A percentile compares a stretch with the other conserved stretches of the same genome.
phyloP scores from a whole-genome alignment of 1,140 invertebrate genomes.

The Brachystomella parvula region DNA sequence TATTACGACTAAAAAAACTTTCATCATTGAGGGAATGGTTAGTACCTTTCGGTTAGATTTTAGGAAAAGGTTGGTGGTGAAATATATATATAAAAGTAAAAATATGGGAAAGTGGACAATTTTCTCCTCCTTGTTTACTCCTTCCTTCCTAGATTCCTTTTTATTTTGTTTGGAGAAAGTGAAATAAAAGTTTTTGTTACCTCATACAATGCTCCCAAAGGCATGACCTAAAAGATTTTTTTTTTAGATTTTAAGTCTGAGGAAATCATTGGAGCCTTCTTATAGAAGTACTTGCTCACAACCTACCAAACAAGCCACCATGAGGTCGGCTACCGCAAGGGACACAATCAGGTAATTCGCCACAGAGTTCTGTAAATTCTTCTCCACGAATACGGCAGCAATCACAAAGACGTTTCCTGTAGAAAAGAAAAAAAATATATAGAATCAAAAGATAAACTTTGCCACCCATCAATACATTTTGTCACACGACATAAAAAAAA shows the following conservation, averaged over 20 bases:
- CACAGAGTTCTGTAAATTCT: constrained; percentile 69
- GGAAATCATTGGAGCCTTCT: background rate
- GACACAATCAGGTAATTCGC: constrained; percentile 81
- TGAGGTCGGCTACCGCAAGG: constrained; percentile 73
- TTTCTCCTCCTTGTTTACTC: background rate
- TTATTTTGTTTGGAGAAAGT: background rate
- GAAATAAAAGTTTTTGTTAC: constrained; percentile 44
- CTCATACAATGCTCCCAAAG: constrained; percentile 58
- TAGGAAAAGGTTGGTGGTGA: too few species aligned
- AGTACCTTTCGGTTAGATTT: too few species aligned
- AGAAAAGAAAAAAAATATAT: constrained; percentile 38
- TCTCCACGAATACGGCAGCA: constrained; percentile 80
- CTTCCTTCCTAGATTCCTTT: too few species aligned
- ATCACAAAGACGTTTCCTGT: constrained; percentile 90
- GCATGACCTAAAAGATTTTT: constrained; percentile 80
- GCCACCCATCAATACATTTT: too few species aligned
- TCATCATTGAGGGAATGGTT: too few species aligned
- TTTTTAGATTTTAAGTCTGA: background rate
- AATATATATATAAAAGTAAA: too few species aligned
- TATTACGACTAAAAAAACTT: too few species aligned
- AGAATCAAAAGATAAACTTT: constrained; percentile 3
- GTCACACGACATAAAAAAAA: too few species aligned
- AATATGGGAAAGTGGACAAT: background rate
- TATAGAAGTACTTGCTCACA: background rate
- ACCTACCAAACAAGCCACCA: constrained; percentile 51